These are phyloP conservation scores for Pollenia angustigena DNA, from an alignment of 2,888 invertebrate species.

Conservation along the genomic window DNA sequence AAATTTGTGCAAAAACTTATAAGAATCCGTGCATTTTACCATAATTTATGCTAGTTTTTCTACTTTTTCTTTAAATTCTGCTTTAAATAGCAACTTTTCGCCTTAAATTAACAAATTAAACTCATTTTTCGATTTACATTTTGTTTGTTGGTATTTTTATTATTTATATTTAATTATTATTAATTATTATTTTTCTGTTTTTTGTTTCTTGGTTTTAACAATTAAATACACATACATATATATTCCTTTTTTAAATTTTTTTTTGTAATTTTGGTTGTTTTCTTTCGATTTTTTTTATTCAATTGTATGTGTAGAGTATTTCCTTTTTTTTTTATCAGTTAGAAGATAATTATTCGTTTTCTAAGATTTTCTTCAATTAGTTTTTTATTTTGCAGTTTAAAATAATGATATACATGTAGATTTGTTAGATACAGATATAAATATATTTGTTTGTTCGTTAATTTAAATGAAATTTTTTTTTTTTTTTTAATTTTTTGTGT, in stretches of 20 bases:
- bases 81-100: no score
- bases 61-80: no score
- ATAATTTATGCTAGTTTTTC: no score
- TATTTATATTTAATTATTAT: slow-evolving; percentile 42
- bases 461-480: slow-evolving; percentile 32
- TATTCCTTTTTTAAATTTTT: slow-evolving; percentile 13
- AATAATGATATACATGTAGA: slow-evolving; percentile 74
- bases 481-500: neutral
- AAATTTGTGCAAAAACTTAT: no score
- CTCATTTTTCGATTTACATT: slow-evolving; percentile 7
- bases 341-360: slow-evolving; percentile 70
- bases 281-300: slow-evolving; percentile 7
- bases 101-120: neutral
- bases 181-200: slow-evolving; percentile 2
- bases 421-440: slow-evolving; percentile 69
- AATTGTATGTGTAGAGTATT: slow-evolving; percentile 42
- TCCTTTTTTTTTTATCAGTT: slow-evolving; percentile 50
- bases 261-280: slow-evolving; percentile 36
- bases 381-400: slow-evolving; percentile 54
- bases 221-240: slow-evolving; percentile 54
- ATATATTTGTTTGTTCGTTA: slow-evolving; percentile 32
- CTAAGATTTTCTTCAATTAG: slow-evolving; percentile 46
- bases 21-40: no score
- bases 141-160: slow-evolving; percentile 45
- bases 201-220: slow-evolving; percentile 48